Conservation (phyloP, 2,888 invertebrate species). For the Sinelater perroti region DNA sequence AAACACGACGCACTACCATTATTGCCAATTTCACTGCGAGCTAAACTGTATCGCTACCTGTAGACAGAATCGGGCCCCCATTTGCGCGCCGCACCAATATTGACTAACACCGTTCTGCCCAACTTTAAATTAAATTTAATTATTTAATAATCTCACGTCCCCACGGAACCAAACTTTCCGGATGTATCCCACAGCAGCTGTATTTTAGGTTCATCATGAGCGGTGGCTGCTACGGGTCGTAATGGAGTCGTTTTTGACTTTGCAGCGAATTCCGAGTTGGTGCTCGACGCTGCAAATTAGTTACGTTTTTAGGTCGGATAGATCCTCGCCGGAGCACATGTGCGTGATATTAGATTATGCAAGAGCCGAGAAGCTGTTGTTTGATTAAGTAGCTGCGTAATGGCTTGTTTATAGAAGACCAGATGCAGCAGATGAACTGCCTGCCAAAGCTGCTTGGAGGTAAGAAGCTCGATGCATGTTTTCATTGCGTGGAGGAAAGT, state of each 20-base stretch:
- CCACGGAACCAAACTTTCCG: constrained; percentile 23
- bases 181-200: constrained; percentile 33
- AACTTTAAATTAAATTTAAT: constrained; percentile 32
- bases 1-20: no score
- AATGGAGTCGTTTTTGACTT: no score
- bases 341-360: constrained; percentile 13
- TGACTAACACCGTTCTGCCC: background rate
- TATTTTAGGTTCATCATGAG: constrained; percentile 35
- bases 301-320: constrained; percentile 14
- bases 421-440: no score
- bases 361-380: constrained; percentile 1
- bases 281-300: background rate
- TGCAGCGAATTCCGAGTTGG: background rate
- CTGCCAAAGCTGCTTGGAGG: no score
- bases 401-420: constrained; percentile 1
- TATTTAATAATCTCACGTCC: constrained; percentile 27
- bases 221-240: no score
- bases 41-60: no score
- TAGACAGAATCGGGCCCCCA: no score
- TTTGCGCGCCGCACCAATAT: no score
- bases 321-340: background rate
- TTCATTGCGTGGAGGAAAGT: no score
- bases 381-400: constrained; percentile 9
- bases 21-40: no score
- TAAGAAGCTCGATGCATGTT: no score